Base-by-base conservation (phyloP, 1,140 invertebrate genomes). In the Drosophila lacteicornis region DNA sequence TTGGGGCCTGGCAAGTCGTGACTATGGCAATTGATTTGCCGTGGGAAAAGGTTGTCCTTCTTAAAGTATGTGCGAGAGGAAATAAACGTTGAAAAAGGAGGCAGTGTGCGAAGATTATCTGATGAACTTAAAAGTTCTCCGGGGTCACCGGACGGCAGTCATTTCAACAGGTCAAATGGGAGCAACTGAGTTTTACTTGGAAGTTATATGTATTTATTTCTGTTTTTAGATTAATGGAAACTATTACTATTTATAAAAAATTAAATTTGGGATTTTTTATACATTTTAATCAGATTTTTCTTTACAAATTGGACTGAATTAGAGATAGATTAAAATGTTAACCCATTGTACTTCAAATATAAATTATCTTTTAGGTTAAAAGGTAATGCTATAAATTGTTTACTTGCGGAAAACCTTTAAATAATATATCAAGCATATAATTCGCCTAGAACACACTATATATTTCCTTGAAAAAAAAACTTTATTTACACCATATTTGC, bases 1-100 rank as follows among this genome's bases (percentile, higher is more conserved):
- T 80, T 61, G 66, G 80, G 84, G 61, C 25, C 19, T 40, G 38
- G 36, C 36, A 17, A 51, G 46, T 43, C 49, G 47, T 59, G 40
- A 40, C 60, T 57, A 40, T 57, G 50, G 60, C 15, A 62, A 62
- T 62, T 57, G 60, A 62, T 62, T 57, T 62, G n/a, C 56, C 6
- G 17, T 27, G 36, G 25, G 7, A 22, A 49, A 68, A 38, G 30
- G 59, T 50, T 65, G 36, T 57, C 33, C 22, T 57, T 15, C 33
- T 40, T 15, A 25, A 57, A 25, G 36, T 25, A 57, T 57, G 62
- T 58, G 53, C 36, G 13, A 56, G 40, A 19, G 13, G 53, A 56
- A 56, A 57, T 25, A 51, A 45, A 67, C 65, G 40, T 50, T 47
- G 30, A 12, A 51, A 38, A 51, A 25, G 36, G 15, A 15, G 43